Percentiles rank a stretch among this genome's conserved stretches.
Conservation (phyloP, 2,888 invertebrate species). For the Drosophila picticornis region DNA sequence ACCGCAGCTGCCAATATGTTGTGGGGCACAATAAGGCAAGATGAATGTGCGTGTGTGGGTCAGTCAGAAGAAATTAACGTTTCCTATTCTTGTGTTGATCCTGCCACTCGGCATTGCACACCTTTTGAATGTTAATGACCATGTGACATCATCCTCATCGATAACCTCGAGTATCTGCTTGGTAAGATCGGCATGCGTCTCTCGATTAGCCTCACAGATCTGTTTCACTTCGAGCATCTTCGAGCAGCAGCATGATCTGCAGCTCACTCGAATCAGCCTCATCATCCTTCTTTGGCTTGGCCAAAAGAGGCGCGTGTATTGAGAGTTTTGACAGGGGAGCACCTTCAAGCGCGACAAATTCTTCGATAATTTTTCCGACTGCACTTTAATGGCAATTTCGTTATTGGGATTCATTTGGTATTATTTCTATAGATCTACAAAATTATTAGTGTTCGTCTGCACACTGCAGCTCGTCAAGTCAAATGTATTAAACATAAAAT, state of each 20-base stretch:
- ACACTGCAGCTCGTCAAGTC: neutral
- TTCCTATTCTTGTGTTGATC: slow-evolving; percentile 4
- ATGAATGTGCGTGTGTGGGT: neutral
- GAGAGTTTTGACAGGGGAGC: slow-evolving; percentile 89
- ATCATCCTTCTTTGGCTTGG: neutral
- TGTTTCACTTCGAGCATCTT: slow-evolving; percentile 22
- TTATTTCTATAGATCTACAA: neutral
- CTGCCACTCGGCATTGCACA: neutral
- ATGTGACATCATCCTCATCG: slow-evolving; percentile 3
- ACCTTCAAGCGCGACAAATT: slow-evolving; percentile 99
- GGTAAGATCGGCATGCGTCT: neutral
- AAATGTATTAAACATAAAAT: neutral
- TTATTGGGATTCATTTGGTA: neutral
- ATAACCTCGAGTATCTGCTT: slow-evolving; percentile 30
- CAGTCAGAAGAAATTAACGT: slow-evolving; percentile 1
- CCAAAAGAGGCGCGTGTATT: slow-evolving; percentile 1
- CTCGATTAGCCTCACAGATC: slow-evolving; percentile 14
- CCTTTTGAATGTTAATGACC: neutral
- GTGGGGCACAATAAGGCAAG: neutral
- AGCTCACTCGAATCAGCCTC: neutral
- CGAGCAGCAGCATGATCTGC: neutral
- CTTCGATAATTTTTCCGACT: slow-evolving; percentile 97
- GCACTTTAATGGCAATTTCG: slow-evolving; percentile 96
- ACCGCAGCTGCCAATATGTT: neutral
- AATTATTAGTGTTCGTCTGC: neutral